phyloP scores from a whole-genome alignment of 2,113 vertebrate species.

The Cranoglanis bouderius region DNA sequence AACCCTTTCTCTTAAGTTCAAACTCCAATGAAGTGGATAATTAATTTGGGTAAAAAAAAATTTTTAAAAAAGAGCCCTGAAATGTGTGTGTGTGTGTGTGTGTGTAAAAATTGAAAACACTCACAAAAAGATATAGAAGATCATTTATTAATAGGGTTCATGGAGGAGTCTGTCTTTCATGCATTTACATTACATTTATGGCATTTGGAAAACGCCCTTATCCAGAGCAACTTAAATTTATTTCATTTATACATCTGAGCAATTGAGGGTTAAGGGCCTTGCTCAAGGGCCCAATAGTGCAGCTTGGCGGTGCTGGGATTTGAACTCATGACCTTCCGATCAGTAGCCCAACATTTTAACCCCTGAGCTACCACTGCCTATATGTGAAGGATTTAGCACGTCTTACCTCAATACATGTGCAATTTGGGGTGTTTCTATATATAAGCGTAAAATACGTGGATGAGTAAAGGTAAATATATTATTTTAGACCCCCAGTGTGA shows the following conservation, averaged over 20 bases:
- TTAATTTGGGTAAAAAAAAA: neutral
- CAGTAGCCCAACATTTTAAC: too few relatives aligned
- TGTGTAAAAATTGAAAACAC: neutral
- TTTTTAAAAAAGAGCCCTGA: neutral
- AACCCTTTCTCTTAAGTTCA: constrained; percentile 21
- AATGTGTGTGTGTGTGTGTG: neutral
- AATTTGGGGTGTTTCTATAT: neutral
- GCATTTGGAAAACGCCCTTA: too few relatives aligned
- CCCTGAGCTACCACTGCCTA: too few relatives aligned
- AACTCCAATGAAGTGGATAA: neutral
- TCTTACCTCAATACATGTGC: neutral
- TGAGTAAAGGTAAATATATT: neutral
- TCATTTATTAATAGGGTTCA: neutral
- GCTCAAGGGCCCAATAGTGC: too few relatives aligned
- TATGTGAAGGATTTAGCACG: too few relatives aligned
- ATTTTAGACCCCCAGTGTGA: neutral
- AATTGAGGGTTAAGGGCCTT: too few relatives aligned
- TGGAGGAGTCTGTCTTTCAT: neutral
- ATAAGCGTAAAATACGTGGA: neutral
- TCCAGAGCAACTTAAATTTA: too few relatives aligned
- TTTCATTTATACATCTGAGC: too few relatives aligned
- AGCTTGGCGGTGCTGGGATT: too few relatives aligned
- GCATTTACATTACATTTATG: too few relatives aligned
- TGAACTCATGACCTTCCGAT: too few relatives aligned
- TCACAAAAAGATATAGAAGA: neutral